Evolutionary conservation across 2,113 vertebrate genomes (phyloP), one percentile per base, ranked within the genome.

Genomic region (Cavia aperea): DNA sequence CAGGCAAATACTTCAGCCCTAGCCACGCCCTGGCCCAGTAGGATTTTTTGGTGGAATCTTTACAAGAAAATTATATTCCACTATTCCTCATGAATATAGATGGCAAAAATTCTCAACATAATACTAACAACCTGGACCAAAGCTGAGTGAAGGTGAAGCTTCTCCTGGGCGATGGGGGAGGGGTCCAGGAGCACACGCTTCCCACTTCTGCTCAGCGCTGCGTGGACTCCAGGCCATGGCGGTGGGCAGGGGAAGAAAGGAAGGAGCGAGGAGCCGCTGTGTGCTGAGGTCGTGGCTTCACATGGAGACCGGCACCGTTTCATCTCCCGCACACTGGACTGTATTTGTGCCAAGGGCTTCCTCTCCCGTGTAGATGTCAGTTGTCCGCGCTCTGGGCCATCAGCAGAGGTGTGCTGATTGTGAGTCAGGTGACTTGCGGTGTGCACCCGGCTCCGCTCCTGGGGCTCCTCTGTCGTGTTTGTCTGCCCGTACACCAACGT

Each of bases 141-240:
- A 70, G 39, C 39, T 39, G 29, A 31, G 8, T 19, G 19, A 49
- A 31, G 77, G 6, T 4, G 19, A 14, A 21, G 7, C 68, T 39
- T 21, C 39, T 21, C 7, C 68, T 70, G 36, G 18, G 65, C 15
- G 18, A 21, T 21, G n/a, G 36, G 68, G 7, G 19, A 39, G 8
- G 10, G 36, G 1, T 16, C 7, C 21, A 7, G 68, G 21, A 3
- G 33, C 36, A 9, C 29, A 14, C 18, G 16, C 36, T 9, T 4
- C 66, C 68, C 16, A 1, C 68, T n/a, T 70, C 68, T 36, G 19
- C 66, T 70, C 16, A 49, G 39, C 39, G 39, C 39, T 39, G 39
- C 39, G 39, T 39, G 39, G 39, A 39, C 39, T 39, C 39, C 39
- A 39, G 39, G 39, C 39, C 39, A 39, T 39, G 39, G 39, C 39